A percentile compares a stretch with the other conserved stretches of the same genome.
phyloP scores from a whole-genome alignment of 2,888 invertebrate genomes.

The Agriopis leucophaearia region DNA sequence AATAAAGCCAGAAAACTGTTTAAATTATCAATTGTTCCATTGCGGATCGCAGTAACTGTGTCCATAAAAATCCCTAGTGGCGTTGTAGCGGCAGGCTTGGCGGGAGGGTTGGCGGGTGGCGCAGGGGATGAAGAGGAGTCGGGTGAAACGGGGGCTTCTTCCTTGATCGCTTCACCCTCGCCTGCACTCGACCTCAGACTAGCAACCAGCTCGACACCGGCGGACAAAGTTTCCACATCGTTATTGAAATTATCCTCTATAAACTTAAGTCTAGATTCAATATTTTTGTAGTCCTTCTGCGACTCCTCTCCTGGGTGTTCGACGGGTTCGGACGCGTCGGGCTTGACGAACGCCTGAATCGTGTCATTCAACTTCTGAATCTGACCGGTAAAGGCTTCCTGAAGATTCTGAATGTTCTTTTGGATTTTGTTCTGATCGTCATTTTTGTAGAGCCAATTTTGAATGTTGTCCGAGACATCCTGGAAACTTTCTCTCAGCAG shows the following conservation, averaged over 20 bases:
- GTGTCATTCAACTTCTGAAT: slow-evolving; percentile 68
- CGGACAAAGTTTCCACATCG: slow-evolving; percentile 64
- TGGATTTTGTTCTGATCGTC: slow-evolving; percentile 66
- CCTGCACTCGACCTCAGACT: slow-evolving; percentile 60
- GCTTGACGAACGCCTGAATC: slow-evolving; percentile 54
- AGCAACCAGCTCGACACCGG: slow-evolving; percentile 64
- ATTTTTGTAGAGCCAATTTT: slow-evolving; percentile 59
- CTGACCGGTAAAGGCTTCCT: slow-evolving; percentile 62
- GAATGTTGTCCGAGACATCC: slow-evolving; percentile 64
- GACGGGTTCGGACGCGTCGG: slow-evolving; percentile 15
- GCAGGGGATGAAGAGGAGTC: neutral
- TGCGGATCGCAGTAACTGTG: neutral
- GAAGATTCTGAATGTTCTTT: slow-evolving; percentile 63
- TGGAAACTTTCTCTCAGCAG: slow-evolving; percentile 61
- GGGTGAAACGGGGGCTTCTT: slow-evolving; percentile 23
- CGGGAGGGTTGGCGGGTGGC: neutral
- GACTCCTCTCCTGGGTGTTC: slow-evolving; percentile 45
- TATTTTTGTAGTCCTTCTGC: slow-evolving; percentile 50
- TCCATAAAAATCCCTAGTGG: neutral
- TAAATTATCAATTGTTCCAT: neutral
- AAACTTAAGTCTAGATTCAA: slow-evolving; percentile 56
- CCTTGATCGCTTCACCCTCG: slow-evolving; percentile 23
- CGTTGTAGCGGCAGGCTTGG: neutral
- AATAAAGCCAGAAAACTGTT: neutral
- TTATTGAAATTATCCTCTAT: slow-evolving; percentile 67